Base-by-base conservation (phyloP, 2,888 invertebrate genomes). In the Leptura quadrifasciata region DNA sequence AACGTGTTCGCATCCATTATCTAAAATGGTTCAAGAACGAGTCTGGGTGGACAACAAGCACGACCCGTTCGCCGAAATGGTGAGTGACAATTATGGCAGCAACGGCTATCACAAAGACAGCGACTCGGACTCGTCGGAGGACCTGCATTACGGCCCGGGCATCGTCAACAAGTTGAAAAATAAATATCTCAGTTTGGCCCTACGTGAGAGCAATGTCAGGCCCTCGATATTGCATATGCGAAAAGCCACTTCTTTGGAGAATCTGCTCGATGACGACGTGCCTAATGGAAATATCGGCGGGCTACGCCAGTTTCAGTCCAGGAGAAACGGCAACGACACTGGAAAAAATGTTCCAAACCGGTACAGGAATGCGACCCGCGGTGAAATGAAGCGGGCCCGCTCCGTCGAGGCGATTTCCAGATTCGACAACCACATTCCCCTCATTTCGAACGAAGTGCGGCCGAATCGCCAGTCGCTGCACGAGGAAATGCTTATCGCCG, bases 71-170 rank as follows among this genome's bases (percentile, higher is more conserved):
- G 75, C 61, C 31, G 73, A 82, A 57, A 76, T 82, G 79, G 79
- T 82, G 72, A 79, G 78, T 70, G 83, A 83, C 21, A 81, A 83
- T 55, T 80, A 81, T 57, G 81, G 80, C 63, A 83, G 83, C 78
- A 85, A 85, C 82, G 86, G 85, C 77, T 81, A 84, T 61, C 84
- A 82, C 74, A 81, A 87, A 52, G 90, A 89, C 60, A 88, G 87
- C 69, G 90, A 91, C 78, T 91, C 91, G 73, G 93, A 93, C 86
- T 91, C 92, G 70, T 92, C 92, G 82, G 96, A 96, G 89, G 97
- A 97, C 88, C 90, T 97, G 75, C 94, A 95, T 87, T 97, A 97
- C 90, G 97, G 97, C 0, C 97, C 97, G 69, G 97, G 97, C 75
- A 97, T 97, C 86, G 97, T 97, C 54, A 96, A 95, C 86, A 95